Evolutionary conservation across 1,140 invertebrate genomes (phyloP), one percentile per base, ranked within the genome.

Genomic region (Pantala flavescens): DNA sequence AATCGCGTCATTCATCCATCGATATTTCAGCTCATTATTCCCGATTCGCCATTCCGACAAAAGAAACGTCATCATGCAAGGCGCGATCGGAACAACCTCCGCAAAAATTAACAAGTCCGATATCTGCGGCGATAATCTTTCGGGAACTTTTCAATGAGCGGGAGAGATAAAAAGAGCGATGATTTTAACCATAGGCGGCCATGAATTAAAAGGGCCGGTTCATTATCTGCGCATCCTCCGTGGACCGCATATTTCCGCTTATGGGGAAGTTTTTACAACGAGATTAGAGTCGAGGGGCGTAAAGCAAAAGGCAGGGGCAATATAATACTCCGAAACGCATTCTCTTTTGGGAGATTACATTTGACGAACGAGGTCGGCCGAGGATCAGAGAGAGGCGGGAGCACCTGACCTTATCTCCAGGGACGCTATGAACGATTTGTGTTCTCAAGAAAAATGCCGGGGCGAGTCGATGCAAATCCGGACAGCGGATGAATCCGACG

Each of bases 341-440:
- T 63, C 49, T 63, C 49, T 21, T 16, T 63, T 14, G 49, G n/a
- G 49, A 63, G 49, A 63, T 63, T 63, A 63, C 49, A 63, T 63
- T 63, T 63, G 49, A 63, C 49, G 49, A 63, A 63, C 49, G 49
- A 63, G 49, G 49, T 63, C n/a, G 49, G 12, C 12, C 49, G 3
- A 63, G n/a, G n/a, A 63, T 63, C 49, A 63, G 49, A 63, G 49
- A 16, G 12, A 63, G 12, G 14, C 12, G 49, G 49, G 12, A 36
- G 28, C 28, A 36, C 28, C 49, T 3, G 49, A 63, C 49, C 49
- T 16, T 63, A 63, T 63, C 49, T 63, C 49, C 12, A 63, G 49
- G 49, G 49, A 21, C 49, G 49, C 49, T 63, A 63, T 63, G 49
- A 63, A 63, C 49, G 49, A 63, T 63, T 63, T 63, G 49, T 63